Base-by-base conservation (phyloP, 1,140 invertebrate genomes). In the Centruroides vittatus region DNA sequence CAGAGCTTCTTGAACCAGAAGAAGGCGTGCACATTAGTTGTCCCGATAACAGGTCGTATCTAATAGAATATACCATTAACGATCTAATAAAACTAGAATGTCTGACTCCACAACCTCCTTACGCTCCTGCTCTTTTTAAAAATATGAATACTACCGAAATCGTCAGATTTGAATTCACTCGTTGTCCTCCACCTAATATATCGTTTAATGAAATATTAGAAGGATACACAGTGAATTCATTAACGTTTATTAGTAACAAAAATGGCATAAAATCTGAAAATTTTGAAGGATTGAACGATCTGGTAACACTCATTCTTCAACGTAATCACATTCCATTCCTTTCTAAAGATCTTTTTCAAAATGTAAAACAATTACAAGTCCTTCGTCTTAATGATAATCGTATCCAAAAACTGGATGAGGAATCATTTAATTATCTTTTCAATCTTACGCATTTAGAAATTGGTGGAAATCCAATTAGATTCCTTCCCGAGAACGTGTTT, bases 381-480 rank as follows among this genome's bases (percentile, higher is more conserved):
- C 49, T 64, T 3, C 51, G 47, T 8, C 47, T 64, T 7, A 61
- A 8, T 46, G 13, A 35, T 0, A 61, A 61, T 46, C 36, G 53
- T 7, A 64, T 64, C 35, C 50, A 64, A 13, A 4, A 10, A 7
- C 35, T 64, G n/a, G 52, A 55, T n/a, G 59, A 61, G 49, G 48
- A 23, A n/a, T 12, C 62, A n/a, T 61, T 65, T 23, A 13, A 34
- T 5, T 51, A 60, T 49, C 13, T 60, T 5, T 23, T 23, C 4
- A 65, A 54, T 57, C 35, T 65, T 6, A 35, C 41, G 2, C 35
- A 12, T 10, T 47, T 65, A 36, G 56, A 62, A 47, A 47, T 65
- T 3, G 48, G 23, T 13, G 60, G 58, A 12, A 65, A 65, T 48
- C 0, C 46, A 3, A 11, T 65, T 5, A 49, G 60, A 35, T 60